Evolutionary conservation across 2,888 invertebrate species (phyloP), one percentile per base, ranked within the genome.

Genomic region (Agrochola lychnidis): DNA sequence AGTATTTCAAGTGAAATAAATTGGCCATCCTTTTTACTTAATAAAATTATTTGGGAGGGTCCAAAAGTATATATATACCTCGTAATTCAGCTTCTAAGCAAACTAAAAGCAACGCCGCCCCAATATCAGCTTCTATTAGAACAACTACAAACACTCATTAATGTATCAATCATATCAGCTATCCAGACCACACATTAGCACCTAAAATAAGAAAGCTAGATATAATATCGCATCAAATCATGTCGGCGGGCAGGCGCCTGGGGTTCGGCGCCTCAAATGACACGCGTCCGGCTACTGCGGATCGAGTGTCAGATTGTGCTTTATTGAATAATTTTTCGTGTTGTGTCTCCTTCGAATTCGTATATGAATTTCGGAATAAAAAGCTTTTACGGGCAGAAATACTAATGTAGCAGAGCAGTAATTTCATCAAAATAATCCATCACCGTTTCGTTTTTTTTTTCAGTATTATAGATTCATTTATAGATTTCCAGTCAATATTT

Each of bases 201-300:
- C 72, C 66, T 71, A 78, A 77, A 83, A 78, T 73, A 89, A 89
- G 85, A 85, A 87, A 80, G 79, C 73, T 81, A 83, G 86, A 84
- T 83, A 83, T 75, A 78, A 84, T 74, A 76, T 79, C 70, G 63
- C 63, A 83, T 84, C 78, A 85, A 86, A 84, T 84, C 82, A 82
- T 82, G 78, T 76, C 83, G 83, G 81, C 83, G 74, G 84, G 76
- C 82, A 85, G 92, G 89, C 89, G 90, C 89, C 87, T 81, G 70
- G 78, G 66, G 83, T 84, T 87, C 87, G 90, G 91, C 91, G 92
- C 92, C 90, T 91, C 90, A 86, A 88, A 89, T 90, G 85, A 85
- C 86, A 81, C 71, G 84, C 87, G 87, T 91, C 91, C 92, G 91
- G 91, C 88, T 73, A 81, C 80, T 72, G 70, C 12, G 76, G 76